Evolutionary conservation across 2,113 vertebrate genomes (phyloP), one percentile per base, ranked within the genome.

Genomic region (Macquaria ambigua): DNA sequence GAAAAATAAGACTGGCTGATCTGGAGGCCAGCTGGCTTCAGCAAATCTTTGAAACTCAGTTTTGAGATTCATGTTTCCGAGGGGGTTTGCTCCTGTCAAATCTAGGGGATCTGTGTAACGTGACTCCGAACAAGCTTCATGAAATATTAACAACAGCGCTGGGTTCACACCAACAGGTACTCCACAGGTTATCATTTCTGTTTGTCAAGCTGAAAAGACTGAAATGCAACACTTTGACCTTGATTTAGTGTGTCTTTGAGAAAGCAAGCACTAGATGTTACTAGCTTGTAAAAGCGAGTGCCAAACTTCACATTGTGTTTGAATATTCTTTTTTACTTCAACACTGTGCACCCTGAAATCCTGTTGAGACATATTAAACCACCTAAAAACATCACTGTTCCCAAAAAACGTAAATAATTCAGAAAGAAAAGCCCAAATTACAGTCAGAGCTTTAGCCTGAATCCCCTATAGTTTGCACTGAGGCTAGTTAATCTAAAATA

Each of bases 71-170:
- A 74, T 58, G 79, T 78, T 70, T 71, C 87, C 0, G 52, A 46
- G 58, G 71, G 74, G 34, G 77, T 41, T 77, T 41, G 66, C 81
- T 67, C 77, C 67, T 81, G 66, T 85, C 37, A 90, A 75, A 89
- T 90, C 81, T 72, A 87, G 80, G 75, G 63, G 67, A 87, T 79
- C 79, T 69, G 73, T 67, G 94, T 93, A 95, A 96, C 46, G 69
- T 77, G 94, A 95, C 77, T 87, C 94, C 72, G 81, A 93, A 91
- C 92, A 81, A 87, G 75, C 75, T 39, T 91, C 86, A 93, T 96
- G 15, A 95, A 96, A 94, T 92, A 95, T 96, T 95, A 87, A 96
- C 79, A 66, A 68, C 56, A 5, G 46, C 3, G 18, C 79, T 63
- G 61, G 76, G 86, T 76, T 77, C 75, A 46, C 20, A 66, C 62